Base-by-base conservation (phyloP, 1,140 invertebrate genomes). In the Drosophila azteca region DNA sequence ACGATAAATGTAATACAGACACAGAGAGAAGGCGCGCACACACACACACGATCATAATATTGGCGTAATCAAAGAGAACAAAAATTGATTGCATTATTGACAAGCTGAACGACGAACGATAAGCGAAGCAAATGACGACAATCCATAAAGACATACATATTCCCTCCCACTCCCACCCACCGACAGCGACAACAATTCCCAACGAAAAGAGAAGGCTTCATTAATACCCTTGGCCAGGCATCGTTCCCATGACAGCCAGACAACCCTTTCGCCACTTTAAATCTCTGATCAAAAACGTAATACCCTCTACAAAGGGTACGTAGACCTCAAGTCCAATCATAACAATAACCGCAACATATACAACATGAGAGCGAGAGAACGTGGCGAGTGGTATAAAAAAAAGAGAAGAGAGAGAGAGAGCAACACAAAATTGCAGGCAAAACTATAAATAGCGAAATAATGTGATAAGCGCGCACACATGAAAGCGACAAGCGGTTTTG, bases 371-470 rank as follows among this genome's bases (percentile, higher is more conserved):
- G 29, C n/a, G 6, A 13, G 15, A 7, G 13, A 17, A 9, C 29
- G 45, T 26, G 46, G 15, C 29, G 15, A 46, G n/a, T n/a, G 29
- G 9, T 62, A 54, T 17, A 61, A 26, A 65, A 58, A 58, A 74
- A 69, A 63, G 62, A 64, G 51, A 44, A 45, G 48, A 63, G 39
- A 13, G 48, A 63, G 29, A 13, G n/a, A 50, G 44, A 73, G 58
- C 39, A 29, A 9, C 31, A 71, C 54, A 78, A 79, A 72, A 63
- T 73, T 77, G 70, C 65, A 79, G 76, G 76, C 63, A 29, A 76
- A 84, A 84, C 80, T 82, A 84, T 84, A 83, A 84, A 83, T 83
- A 83, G 80, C 71, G 51, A 61, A 67, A 84, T 77, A 82, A 82
- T 83, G 75, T 84, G 80, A 83, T 83, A 83, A 83, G 80, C 75